Evolutionary conservation across 1,140 invertebrate species (phyloP).

Genomic region (Halotydeus destructor): DNA sequence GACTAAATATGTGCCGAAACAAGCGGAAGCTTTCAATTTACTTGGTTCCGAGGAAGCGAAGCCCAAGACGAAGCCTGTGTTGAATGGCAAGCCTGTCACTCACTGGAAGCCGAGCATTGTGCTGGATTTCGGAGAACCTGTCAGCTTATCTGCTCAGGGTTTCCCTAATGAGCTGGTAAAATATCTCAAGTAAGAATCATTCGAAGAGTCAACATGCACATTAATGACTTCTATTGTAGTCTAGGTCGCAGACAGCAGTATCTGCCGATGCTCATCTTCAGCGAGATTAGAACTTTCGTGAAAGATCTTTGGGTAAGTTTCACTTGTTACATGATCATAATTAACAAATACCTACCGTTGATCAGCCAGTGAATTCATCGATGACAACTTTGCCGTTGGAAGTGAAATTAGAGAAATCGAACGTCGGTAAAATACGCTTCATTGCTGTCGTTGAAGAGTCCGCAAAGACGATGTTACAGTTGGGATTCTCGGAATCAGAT

Average conservation of each 20-base stretch:
- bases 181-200: conserved; percentile 13
- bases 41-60: conserved; percentile 24
- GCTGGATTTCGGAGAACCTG: conserved; percentile 2
- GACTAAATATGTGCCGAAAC: conserved; percentile 45
- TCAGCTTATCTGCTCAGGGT: conserved; percentile 2
- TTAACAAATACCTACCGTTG: no score
- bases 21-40: conserved; percentile 49
- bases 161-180: conserved; percentile 7
- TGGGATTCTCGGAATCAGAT: conserved; percentile 82
- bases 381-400: conserved; percentile 22
- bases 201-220: conserved; percentile 17
- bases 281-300: conserved; percentile 52
- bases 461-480: conserved; percentile 41
- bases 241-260: conserved; percentile 7
- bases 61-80: conserved; percentile 21
- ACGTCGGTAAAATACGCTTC: conserved; percentile 30
- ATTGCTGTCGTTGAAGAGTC: conserved; percentile 49
- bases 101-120: conserved; percentile 15
- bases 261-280: conserved; percentile 56
- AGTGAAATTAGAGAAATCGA: conserved; percentile 27
- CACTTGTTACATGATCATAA: not conserved
- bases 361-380: conserved; percentile 19
- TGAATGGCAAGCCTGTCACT: conserved; percentile 3
- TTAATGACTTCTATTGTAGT: conserved; percentile 4
- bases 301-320: conserved; percentile 38